Base-by-base conservation (phyloP, 92 coral and sea anemone species). In the Phenganax marumi region DNA sequence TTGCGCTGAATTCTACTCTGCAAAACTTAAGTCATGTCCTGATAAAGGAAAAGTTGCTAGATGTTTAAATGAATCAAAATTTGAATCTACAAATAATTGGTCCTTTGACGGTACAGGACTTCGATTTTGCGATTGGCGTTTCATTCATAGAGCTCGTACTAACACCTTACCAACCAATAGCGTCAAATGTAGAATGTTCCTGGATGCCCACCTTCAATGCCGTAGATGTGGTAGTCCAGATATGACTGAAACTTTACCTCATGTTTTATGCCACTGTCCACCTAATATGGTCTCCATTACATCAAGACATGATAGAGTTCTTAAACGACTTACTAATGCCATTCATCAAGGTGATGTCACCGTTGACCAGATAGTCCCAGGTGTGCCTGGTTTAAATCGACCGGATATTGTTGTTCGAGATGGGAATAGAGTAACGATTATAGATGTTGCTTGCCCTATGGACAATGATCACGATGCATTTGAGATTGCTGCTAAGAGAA, bases 101-200 rank as follows among this genome's bases (percentile, higher is more conserved):
- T 13, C 19, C 19, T 54, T 49, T 66, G 62, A 66, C 49, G 84
- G 84, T 13, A 8, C 64, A 9, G 75, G 75, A 9, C 26, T 68
- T 49, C 75, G 84, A 14, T 81, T 81, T 25, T 66, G 75, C 13
- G 84, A 81, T 61, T 81, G 84, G 84, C 21, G 84, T 0, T 81
- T 81, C 83, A 52, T 86, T 88, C 73, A 85, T 88, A 62, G 85
- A 58, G n/a, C 89, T 77, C 13, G 82, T 54, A 69, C 87, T 80
- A 50, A 79, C 88, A 22, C 76, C 56, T 24, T 83, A 21, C 70
- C 78, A 70, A 50, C 50, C 17, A 60, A 89, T 86, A 70, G 84
- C 81, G 70, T 80, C 91, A 81, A 81, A 48, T 55, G 76, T 21
- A 33, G 84, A 5, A 33, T 33, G 22, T 81, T 57, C 17, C 51